These are phyloP conservation scores for Pyrocephalus nanus DNA, from an alignment of 2,797 vertebrate genomes.

Conservation along the genomic window DNA sequence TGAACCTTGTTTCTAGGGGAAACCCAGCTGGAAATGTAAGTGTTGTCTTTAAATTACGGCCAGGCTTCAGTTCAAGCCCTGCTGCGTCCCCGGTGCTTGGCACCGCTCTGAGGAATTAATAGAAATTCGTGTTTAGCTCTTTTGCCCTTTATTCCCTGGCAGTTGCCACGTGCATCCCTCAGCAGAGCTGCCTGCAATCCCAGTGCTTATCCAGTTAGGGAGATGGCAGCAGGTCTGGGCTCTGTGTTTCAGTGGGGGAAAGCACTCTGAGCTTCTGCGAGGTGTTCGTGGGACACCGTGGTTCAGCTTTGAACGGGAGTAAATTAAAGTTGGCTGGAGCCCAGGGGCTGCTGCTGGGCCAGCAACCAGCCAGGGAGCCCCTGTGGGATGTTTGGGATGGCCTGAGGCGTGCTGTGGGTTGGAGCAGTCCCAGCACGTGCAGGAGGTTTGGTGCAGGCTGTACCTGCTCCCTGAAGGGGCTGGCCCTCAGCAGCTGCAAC, in stretches of 20 bases:
- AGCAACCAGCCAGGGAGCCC: fast-evolving
- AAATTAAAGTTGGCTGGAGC: neutral
- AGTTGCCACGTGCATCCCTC: neutral
- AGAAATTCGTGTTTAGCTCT: neutral
- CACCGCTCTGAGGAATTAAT: neutral
- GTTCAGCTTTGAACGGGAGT: neutral
- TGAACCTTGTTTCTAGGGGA: neutral
- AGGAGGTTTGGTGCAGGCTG: neutral
- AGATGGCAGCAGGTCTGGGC: neutral
- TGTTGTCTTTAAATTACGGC: neutral
- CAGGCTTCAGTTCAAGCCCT: neutral
- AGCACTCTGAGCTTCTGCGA: neutral
- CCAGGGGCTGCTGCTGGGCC: neutral
- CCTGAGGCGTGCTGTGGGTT: fast-evolving
- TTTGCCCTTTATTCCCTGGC: neutral
- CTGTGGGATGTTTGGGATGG: neutral
- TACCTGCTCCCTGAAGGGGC: neutral
- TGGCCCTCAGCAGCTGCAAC: neutral
- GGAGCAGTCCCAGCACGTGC: fast-evolving
- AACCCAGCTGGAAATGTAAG: neutral
- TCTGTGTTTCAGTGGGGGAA: neutral
- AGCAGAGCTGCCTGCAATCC: neutral
- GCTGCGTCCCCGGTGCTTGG: neutral
- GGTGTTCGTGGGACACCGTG: neutral
- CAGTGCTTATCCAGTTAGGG: neutral